These are phyloP conservation scores for Hemitrygon akajei DNA, from an alignment of 2,797 vertebrate genomes.

Conservation along the genomic window DNA sequence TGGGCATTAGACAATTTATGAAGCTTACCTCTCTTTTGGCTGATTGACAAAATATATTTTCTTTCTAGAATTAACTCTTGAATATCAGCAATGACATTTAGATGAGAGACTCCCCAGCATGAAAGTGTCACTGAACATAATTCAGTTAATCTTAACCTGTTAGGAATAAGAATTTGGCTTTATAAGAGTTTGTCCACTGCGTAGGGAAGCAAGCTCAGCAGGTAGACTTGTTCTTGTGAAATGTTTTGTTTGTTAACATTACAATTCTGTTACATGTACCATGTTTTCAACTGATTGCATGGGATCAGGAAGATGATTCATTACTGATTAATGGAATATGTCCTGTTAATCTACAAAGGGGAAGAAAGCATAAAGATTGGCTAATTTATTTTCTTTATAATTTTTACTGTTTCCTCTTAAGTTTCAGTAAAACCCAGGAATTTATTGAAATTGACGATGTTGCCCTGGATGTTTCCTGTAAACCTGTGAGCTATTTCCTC, in stretches of 20 bases:
- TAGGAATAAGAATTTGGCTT: neutral
- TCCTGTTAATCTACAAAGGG: conserved; percentile 19
- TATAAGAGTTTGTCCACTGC: neutral
- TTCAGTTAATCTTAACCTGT: neutral
- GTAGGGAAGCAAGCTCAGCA: neutral
- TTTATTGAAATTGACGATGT: conserved; percentile 31
- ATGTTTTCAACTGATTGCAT: neutral
- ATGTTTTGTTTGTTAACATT: neutral
- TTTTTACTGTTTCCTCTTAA: conserved; percentile 30
- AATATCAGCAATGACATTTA: neutral
- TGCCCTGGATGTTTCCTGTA: conserved; percentile 16
- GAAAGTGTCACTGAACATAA: neutral
- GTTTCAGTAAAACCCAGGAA: conserved; percentile 27
- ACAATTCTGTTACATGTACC: neutral
- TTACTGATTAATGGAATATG: conserved; percentile 15
- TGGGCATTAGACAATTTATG: neutral
- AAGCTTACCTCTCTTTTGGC: neutral
- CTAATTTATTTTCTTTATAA: conserved; percentile 20
- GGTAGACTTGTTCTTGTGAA: neutral
- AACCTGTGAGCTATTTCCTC: conserved; percentile 24
- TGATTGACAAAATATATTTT: neutral
- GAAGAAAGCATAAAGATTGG: neutral
- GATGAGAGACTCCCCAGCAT: neutral
- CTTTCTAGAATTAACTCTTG: neutral
- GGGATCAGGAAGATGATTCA: conserved; percentile 21